phyloP scores from a whole-genome alignment of 2,888 invertebrate genomes.

The Mayetiola destructor region DNA sequence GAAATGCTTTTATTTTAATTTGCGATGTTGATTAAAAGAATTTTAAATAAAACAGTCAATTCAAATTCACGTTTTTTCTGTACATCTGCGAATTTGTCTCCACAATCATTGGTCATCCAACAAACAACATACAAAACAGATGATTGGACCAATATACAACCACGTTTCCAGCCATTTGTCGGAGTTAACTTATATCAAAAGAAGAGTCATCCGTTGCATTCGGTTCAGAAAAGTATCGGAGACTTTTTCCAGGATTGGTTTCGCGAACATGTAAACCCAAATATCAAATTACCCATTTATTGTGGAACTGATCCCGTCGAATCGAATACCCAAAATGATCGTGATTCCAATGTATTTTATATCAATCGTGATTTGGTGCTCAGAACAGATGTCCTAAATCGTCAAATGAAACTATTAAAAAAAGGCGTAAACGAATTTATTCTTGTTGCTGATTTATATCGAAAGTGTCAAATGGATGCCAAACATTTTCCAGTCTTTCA shows the following conservation, averaged over 20 bases:
- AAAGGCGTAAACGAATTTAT: constrained; percentile 84
- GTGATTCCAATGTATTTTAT: constrained; percentile 83
- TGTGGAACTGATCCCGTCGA: constrained; percentile 79
- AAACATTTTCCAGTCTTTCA: constrained; percentile 97
- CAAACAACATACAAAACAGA: constrained; percentile 36
- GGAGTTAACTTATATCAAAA: constrained; percentile 65
- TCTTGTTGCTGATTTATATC: constrained; percentile 88
- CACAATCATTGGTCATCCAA: background rate
- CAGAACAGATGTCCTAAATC: constrained; percentile 86
- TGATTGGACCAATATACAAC: constrained; percentile 74
- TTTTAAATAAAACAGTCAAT: background rate
- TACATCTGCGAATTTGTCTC: background rate
- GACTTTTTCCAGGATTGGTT: constrained; percentile 72
- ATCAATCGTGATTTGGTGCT: constrained; percentile 65
- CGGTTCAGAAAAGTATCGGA: constrained; percentile 67
- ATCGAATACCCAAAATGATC: constrained; percentile 75
- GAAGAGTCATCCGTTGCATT: constrained; percentile 66
- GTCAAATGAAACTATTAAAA: constrained; percentile 74
- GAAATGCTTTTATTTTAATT: too few species aligned
- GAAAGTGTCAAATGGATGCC: constrained; percentile 87
- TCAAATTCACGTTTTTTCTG: background rate
- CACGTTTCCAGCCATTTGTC: constrained; percentile 66
- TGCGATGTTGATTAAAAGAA: background rate
- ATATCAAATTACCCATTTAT: constrained; percentile 44
- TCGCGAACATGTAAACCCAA: constrained; percentile 56